Base-by-base conservation (phyloP, 1,140 invertebrate species). In the Cyclargus thomasi region DNA sequence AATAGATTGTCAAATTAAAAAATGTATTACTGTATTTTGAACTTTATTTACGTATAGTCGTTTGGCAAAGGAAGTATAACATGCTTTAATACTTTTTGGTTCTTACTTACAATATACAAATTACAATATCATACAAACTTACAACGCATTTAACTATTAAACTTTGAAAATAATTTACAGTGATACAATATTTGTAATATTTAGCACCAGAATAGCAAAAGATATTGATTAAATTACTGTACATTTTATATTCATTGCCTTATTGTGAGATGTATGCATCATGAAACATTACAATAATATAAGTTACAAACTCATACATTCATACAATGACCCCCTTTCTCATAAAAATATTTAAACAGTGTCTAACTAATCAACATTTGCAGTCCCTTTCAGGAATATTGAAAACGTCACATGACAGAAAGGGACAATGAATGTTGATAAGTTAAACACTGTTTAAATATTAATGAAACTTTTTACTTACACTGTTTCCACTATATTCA, bases 121-220 rank as follows among this genome's bases (percentile, higher is more conserved):
- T 29, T 29, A 29, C 29, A 29, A 29, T 29, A 29, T 29, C 21
- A 59, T 20, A 59, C 20, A 59, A 18, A 59, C 55, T 20, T 59
- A 18, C 18, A 59, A 1, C 21, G 21, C 8, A 20, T 18, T 59
- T 59, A 59, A 10, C 55, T 59, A 59, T 59, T 59, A 59, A 21
- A 59, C 17, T 59, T 59, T 59, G 55, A 59, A 59, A 59, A 59
- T 59, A 59, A 20, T 59, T 63, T 62, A 70, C 21, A 55, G 66
- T 36, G 63, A 71, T 64, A 71, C 64, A 57, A 65, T 64, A 71
- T 65, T 72, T 65, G 65, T 47, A 47, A 39, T 74, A 63, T 71
- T 69, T 72, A 74, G 73, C 73, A 76, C 74, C 73, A 73, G 75
- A 76, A 74, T 70, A 74, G 70, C 70, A 78, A 23, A 69, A 65